Percentiles rank a stretch among this genome's conserved stretches.
These are phyloP conservation scores for Hirundo rustica DNA, from an alignment of 2,797 vertebrate species.

Conservation along the genomic window DNA sequence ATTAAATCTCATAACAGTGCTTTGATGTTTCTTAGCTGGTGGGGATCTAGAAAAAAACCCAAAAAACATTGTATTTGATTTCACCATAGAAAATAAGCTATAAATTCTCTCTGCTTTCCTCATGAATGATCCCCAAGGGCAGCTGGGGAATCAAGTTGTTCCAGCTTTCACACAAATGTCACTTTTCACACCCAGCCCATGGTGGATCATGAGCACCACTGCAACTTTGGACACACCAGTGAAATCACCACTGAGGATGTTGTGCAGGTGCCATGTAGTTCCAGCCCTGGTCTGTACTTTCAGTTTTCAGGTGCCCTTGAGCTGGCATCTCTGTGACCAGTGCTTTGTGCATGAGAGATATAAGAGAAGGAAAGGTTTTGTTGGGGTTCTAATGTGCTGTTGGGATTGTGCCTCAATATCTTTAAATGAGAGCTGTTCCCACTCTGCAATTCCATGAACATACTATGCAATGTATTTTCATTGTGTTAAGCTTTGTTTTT, in stretches of 20 bases:
- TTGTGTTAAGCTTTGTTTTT: background rate
- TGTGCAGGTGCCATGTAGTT: background rate
- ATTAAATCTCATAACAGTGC: background rate
- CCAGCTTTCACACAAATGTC: background rate
- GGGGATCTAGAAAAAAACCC: background rate
- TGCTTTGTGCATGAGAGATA: background rate
- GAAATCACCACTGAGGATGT: background rate
- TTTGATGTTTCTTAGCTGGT: constrained; percentile 14
- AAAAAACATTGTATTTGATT: background rate
- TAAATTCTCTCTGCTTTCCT: constrained; percentile 2
- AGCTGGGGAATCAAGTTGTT: background rate
- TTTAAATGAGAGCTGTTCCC: background rate
- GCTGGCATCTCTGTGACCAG: background rate
- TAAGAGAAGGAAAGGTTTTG: background rate
- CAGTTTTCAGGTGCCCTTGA: background rate
- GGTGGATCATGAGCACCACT: background rate
- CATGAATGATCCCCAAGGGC: background rate
- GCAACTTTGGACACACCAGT: background rate
- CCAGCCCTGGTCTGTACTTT: background rate
- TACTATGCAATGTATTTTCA: background rate
- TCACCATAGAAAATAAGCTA: background rate
- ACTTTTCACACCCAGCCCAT: rapidly evolving
- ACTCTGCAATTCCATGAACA: background rate
- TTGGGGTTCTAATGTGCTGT: background rate
- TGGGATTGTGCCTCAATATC: background rate